A percentile compares a stretch with the other conserved stretches of the same genome.
These are phyloP conservation scores for Gasteruption jaculator DNA, from an alignment of 2,888 invertebrate species.

Conservation along the genomic window DNA sequence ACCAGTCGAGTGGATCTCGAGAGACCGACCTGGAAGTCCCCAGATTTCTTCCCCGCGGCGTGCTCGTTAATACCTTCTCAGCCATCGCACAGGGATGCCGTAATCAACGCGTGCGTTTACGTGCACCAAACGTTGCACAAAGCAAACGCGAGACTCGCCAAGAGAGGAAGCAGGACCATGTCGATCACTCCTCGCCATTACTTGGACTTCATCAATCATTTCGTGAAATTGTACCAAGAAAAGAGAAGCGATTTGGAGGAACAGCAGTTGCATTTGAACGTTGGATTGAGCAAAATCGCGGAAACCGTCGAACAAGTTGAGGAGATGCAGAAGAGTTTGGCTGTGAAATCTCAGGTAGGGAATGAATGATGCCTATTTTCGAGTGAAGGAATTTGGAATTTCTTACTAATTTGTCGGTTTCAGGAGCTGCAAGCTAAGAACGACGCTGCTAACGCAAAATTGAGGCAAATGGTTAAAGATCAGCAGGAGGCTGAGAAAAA, in stretches of 20 bases:
- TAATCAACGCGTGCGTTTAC: constrained; percentile 98
- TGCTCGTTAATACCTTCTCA: constrained; percentile 72
- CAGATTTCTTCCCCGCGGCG: constrained; percentile 86
- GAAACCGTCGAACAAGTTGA: constrained; percentile 99
- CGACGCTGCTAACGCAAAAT: constrained; percentile 97
- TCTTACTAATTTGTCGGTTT: constrained; percentile 5
- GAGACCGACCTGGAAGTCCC: constrained; percentile 76
- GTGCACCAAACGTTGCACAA: constrained; percentile 96
- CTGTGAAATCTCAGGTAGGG: constrained; percentile 82
- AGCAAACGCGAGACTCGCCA: constrained; percentile 85
- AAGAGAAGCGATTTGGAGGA: constrained; percentile 98
- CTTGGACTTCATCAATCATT: constrained; percentile 98
- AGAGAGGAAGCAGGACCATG: constrained; percentile 92
- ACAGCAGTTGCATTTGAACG: constrained; percentile 97
- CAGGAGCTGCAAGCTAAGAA: constrained; percentile 93
- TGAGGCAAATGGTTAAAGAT: constrained; percentile 98
- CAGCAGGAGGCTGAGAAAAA: constrained; percentile 99
- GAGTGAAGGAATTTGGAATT: neutral
- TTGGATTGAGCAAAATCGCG: constrained; percentile 96
- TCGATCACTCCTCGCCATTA: constrained; percentile 97
- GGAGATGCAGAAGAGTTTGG: constrained; percentile 98
- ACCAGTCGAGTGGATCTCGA: constrained; percentile 94
- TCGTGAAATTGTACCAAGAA: constrained; percentile 95
- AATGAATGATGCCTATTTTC: neutral
- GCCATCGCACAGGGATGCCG: constrained; percentile 87